A percentile compares a stretch with the other conserved stretches of the same genome.
Conservation (phyloP, 2,797 vertebrate genomes). For the Notoglanidium macrostoma region DNA sequence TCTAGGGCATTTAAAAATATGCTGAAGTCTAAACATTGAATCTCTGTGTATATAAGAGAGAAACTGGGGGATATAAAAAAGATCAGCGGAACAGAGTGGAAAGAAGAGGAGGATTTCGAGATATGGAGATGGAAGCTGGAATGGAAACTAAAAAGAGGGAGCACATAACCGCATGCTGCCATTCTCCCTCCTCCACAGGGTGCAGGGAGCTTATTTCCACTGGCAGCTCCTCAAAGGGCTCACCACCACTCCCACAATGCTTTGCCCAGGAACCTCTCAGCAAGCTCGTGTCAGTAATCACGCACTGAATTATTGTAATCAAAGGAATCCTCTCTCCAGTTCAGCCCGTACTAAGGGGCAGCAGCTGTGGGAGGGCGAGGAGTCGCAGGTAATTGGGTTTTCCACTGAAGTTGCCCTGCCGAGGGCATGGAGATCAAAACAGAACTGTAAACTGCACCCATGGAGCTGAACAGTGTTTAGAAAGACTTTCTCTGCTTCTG, state of each 20-base stretch:
- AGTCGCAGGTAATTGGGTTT: conserved; percentile 18
- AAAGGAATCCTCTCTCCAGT: conserved; percentile 9
- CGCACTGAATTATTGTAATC: conserved; percentile 21
- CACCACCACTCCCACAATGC: conserved; percentile 32
- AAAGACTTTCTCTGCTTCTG: not conserved
- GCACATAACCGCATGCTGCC: not conserved
- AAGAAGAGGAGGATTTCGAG: not conserved
- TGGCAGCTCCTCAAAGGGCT: conserved; percentile 45
- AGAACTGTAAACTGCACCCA: not conserved
- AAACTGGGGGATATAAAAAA: not conserved
- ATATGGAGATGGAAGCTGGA: conserved; percentile 16
- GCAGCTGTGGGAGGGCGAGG: conserved; percentile 11
- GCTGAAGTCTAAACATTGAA: not conserved
- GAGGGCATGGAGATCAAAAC: not conserved
- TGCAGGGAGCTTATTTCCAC: conserved; percentile 23
- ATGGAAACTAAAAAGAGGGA: conserved; percentile 19
- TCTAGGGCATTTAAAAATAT: conserved; percentile 17
- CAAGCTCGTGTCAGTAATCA: conserved; percentile 18
- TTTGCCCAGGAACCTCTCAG: conserved; percentile 15
- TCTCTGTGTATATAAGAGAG: not conserved
- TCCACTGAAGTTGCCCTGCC: not conserved
- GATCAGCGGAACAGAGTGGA: not conserved
- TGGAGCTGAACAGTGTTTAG: not conserved
- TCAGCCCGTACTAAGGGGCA: not conserved
- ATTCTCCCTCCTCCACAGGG: not conserved